Base-by-base conservation (phyloP, 2,113 vertebrate genomes). In the Thunnus thynnus region DNA sequence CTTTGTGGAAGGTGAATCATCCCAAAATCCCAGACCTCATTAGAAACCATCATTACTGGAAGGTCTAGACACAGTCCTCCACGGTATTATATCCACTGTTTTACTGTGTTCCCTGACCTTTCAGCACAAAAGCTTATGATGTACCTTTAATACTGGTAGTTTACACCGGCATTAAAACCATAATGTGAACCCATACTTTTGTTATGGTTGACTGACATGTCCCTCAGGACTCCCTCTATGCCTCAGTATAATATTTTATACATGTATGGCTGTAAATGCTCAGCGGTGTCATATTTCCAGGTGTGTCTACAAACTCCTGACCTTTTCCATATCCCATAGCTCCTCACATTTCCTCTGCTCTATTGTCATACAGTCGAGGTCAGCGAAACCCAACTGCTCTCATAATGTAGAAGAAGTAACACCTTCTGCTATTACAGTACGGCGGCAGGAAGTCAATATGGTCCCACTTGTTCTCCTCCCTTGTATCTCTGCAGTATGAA, bases 401-500 rank as follows among this genome's bases (percentile, higher is more conserved):
- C 72, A 85, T 70, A 56, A 77, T 65, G 48, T 57, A 47, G 58
- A 74, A 74, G 68, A 75, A 78, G 56, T 77, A 57, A 71, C 86
- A 71, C 55, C 48, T 76, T 56, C 18, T 54, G 61, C 66, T 57
- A 17, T 76, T 73, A 69, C 27, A 30, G 27, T 30, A 30, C 27
- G 9, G 9, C 27, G 77, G 44, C 72, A 78, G 56, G 63, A 85
- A 75, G 74, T 68, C 82, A 70, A 52, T 76, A 8, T 10, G 0
- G 14, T 73, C 68, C 4, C 66, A 36, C 47, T 22, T 76, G 16
- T 50, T 83, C 58, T 75, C n/a, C 30, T 65, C 57, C 57, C 69
- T 14, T 74, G 47, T 62, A 3, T 74, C 46, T 71, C 14, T 54
- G 5, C 86, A 99, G 98, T 82, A 97, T 96, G 93, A 99, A 98